Conservation (phyloP, 2,888 invertebrate species). For the Orthosia cruda region DNA sequence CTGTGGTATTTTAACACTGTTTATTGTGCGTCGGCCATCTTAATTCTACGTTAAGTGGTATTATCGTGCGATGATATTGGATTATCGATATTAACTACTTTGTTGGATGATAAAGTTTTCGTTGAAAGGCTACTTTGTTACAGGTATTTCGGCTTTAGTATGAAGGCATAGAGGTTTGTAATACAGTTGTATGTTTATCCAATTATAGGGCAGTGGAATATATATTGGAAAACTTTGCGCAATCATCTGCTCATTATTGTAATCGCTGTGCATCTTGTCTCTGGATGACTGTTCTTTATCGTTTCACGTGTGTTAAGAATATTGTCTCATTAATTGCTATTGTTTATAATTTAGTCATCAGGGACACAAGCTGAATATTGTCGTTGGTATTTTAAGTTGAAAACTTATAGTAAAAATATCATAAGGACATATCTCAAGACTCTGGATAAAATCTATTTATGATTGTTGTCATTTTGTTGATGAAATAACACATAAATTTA, state of each 20-base stretch:
- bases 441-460: too few species aligned
- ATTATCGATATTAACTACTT: constrained; percentile 72
- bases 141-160: constrained; percentile 38
- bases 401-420: too few species aligned
- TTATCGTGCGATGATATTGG: constrained; percentile 73
- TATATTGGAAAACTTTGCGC: constrained; percentile 35
- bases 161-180: constrained; percentile 28
- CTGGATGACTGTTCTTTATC: constrained; percentile 47
- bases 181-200: constrained; percentile 40
- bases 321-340: constrained; percentile 44
- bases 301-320: constrained; percentile 24
- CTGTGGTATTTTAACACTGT: constrained; percentile 83
- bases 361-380: neutral
- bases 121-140: constrained; percentile 40
- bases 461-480: neutral
- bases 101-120: constrained; percentile 47
- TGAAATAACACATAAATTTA: neutral
- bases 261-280: constrained; percentile 53
- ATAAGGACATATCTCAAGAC: too few species aligned
- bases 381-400: neutral
- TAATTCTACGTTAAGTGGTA: constrained; percentile 78
- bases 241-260: constrained; percentile 60
- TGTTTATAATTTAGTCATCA: constrained; percentile 28
- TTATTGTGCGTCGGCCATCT: constrained; percentile 81
- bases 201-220: constrained; percentile 47